Evolutionary conservation across 2,113 vertebrate genomes (phyloP).

Genomic region (Cricetomys ansorgei): DNA sequence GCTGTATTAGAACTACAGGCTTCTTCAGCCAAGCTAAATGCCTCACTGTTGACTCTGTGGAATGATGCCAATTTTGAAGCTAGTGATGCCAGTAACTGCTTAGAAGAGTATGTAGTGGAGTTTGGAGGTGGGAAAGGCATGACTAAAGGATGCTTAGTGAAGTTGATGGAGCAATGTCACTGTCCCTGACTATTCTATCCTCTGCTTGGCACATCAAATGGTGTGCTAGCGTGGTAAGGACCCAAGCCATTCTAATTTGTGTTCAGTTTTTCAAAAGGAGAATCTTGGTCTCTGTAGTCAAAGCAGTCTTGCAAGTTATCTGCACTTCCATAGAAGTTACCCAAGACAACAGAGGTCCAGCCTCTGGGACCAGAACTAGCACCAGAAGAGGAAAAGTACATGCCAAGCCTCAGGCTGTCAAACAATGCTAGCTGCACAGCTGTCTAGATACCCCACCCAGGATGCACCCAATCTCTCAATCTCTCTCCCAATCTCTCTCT

Average conservation of each 20-base stretch:
- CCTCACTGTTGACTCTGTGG: constrained; percentile 80
- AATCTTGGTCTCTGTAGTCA: background rate
- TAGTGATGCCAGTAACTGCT: constrained; percentile 93
- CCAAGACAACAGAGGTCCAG: background rate
- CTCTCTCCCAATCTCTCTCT: background rate
- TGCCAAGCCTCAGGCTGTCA: background rate
- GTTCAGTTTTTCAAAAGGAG: background rate
- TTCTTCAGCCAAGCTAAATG: background rate
- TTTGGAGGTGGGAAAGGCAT: constrained; percentile 92
- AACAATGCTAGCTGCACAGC: background rate
- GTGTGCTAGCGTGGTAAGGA: constrained; percentile 91
- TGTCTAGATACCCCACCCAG: background rate
- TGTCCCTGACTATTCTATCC: constrained; percentile 92
- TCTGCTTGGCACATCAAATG: constrained; percentile 93
- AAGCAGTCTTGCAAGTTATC: background rate
- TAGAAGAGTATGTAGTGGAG: constrained; percentile 88
- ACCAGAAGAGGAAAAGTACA: background rate
- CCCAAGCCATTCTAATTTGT: background rate
- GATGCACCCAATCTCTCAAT: background rate
- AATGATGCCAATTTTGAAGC: constrained; percentile 89
- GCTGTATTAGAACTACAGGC: background rate
- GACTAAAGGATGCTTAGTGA: constrained; percentile 92
- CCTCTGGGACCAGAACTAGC: background rate
- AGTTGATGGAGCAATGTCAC: constrained; percentile 93
- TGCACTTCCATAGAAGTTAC: background rate